These are phyloP conservation scores for Noctua janthe DNA, from an alignment of 2,888 invertebrate species.

Conservation along the genomic window DNA sequence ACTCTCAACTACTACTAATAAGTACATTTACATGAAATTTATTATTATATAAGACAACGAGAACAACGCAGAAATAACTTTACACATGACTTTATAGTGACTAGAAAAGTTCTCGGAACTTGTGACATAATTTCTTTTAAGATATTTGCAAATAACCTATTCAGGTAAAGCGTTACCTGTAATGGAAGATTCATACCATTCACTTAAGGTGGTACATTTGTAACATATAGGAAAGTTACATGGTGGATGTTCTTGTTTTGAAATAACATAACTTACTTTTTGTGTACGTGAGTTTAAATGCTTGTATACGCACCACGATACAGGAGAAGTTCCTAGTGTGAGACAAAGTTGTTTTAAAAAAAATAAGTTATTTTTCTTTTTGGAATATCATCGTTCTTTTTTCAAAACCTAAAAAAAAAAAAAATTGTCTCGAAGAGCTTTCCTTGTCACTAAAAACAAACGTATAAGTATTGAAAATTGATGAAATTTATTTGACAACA, in stretches of 20 bases:
- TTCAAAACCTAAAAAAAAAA: background rate
- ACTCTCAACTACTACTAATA: constrained; percentile 23
- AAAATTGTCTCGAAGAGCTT: background rate
- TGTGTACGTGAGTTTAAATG: background rate
- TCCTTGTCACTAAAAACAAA: background rate
- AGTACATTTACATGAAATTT: constrained; percentile 29
- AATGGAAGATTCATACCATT: background rate
- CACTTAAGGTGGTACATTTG: background rate
- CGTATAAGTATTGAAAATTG: background rate
- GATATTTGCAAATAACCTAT: background rate
- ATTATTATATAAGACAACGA: constrained; percentile 43
- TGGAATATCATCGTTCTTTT: background rate
- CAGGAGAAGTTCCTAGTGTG: too few species aligned
- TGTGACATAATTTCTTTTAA: background rate
- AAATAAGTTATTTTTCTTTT: background rate
- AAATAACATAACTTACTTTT: background rate
- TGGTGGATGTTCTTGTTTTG: background rate
- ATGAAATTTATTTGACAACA: background rate
- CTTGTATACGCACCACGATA: background rate
- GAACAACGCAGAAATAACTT: constrained; percentile 28
- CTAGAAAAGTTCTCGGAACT: background rate
- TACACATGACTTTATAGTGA: constrained; percentile 14
- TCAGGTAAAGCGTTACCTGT: background rate
- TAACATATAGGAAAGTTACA: too few species aligned
- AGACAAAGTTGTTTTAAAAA: too few species aligned